Conservation (phyloP, 2,113 vertebrate species). For the Nothoprocta perdicaria region DNA sequence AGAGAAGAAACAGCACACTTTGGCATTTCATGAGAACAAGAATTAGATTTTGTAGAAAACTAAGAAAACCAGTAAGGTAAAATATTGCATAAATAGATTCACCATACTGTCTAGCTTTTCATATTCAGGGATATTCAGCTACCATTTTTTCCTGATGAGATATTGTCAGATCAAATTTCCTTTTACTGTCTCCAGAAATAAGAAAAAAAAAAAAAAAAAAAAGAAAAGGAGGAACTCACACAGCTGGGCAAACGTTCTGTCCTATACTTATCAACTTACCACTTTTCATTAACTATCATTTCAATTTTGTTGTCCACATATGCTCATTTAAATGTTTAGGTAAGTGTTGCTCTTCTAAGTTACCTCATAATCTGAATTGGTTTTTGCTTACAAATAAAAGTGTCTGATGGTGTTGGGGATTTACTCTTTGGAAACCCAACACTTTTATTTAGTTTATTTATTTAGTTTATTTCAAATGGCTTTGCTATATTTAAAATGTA, state of each 20-base stretch:
- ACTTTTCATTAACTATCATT: not conserved
- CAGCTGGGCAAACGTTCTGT: not conserved
- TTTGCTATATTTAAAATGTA: not conserved
- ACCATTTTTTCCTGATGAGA: not conserved
- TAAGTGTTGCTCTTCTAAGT: not conserved
- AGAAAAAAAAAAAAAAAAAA: not conserved
- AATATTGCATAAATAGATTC: not conserved
- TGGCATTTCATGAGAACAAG: not conserved
- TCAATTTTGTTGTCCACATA: not conserved
- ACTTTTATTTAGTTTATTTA: not conserved
- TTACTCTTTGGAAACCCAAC: not conserved
- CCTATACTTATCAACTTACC: not conserved
- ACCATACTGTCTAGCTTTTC: not conserved
- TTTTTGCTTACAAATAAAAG: not conserved
- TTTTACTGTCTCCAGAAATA: not conserved
- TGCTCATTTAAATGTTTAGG: not conserved
- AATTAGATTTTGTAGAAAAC: not conserved
- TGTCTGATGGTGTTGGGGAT: not conserved
- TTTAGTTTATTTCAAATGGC: not conserved
- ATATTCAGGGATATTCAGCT: not conserved
- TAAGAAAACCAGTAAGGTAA: not conserved
- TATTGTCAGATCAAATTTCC: not conserved
- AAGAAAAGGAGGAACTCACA: not conserved
- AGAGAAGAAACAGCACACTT: not conserved
- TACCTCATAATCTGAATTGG: not conserved